Conservation (phyloP, 2,113 vertebrate species). For the Ahaetulla prasina region DNA sequence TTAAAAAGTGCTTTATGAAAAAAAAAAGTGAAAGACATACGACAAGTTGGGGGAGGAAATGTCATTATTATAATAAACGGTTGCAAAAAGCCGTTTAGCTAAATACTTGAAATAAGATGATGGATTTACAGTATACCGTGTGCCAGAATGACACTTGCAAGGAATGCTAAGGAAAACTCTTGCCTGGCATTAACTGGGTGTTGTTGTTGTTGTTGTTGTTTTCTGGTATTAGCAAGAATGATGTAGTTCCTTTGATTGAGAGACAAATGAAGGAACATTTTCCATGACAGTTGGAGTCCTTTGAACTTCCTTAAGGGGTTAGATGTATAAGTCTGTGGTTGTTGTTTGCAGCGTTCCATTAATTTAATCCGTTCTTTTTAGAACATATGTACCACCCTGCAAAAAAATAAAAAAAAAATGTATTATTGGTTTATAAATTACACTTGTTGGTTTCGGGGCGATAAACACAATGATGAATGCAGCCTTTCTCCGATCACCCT, state of each 20-base stretch:
- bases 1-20: not conserved
- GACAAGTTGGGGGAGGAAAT: not conserved
- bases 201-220: no score
- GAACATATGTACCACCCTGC: constrained; percentile 68
- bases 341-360: constrained; percentile 54
- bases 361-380: constrained; percentile 72
- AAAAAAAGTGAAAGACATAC: not conserved
- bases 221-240: constrained; percentile 21
- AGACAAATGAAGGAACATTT: constrained; percentile 41
- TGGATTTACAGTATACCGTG: rapidly evolving
- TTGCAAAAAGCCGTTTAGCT: not conserved
- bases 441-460: constrained; percentile 73
- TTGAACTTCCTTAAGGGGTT: constrained; percentile 58
- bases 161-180: not conserved
- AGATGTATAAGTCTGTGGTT: constrained; percentile 55
- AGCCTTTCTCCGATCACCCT: constrained; percentile 74
- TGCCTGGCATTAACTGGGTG: constrained; percentile 31
- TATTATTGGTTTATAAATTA: constrained; percentile 79
- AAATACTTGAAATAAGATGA: not conserved
- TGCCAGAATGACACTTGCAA: not conserved
- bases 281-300: constrained; percentile 44
- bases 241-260: constrained; percentile 20
- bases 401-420: constrained; percentile 51
- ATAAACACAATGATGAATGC: constrained; percentile 77
- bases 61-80: not conserved